Conservation (phyloP, 2,113 vertebrate genomes). For the Gallinago jamesoni region DNA sequence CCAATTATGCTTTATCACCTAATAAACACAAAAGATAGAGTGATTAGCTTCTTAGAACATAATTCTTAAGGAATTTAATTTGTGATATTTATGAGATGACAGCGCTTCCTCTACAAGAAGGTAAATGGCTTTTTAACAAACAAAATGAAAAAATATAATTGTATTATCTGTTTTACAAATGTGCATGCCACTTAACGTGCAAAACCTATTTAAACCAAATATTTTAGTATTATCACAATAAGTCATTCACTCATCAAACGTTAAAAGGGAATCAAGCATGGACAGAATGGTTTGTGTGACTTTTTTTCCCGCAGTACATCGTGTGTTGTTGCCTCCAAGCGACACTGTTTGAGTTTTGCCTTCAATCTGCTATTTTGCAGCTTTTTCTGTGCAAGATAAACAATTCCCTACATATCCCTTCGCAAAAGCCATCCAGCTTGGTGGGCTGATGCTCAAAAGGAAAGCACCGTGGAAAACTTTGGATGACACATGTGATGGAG, state of each 20-base stretch:
- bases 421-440: not conserved
- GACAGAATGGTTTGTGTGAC: not conserved
- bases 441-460: not conserved
- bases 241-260: not conserved
- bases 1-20: constrained; percentile 23
- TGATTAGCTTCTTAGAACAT: not conserved
- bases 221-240: not conserved
- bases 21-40: not conserved
- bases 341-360: not conserved
- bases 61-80: not conserved
- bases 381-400: not conserved
- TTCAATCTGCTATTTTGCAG: not conserved
- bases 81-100: not conserved
- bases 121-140: not conserved
- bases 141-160: not conserved
- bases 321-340: not conserved
- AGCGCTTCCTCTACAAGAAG: not conserved
- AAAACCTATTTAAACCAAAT: not conserved
- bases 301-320: not conserved
- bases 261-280: not conserved
- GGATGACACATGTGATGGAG: not conserved
- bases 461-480: not conserved
- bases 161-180: not conserved
- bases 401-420: not conserved
- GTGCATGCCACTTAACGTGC: not conserved